Conservation (phyloP, 2,797 vertebrate species). For the Lutra lutra region DNA sequence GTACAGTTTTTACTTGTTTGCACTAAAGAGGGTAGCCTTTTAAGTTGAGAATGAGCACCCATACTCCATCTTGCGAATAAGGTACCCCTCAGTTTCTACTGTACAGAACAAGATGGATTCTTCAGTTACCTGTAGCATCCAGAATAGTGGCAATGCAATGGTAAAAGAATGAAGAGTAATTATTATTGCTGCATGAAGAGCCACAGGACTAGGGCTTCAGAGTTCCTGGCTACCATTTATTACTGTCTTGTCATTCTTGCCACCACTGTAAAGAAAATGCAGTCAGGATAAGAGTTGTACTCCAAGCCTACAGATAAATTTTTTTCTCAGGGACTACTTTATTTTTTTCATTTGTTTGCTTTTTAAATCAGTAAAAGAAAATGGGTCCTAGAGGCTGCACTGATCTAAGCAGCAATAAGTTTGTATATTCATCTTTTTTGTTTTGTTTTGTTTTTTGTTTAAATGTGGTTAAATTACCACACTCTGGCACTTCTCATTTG, state of each 20-base stretch:
- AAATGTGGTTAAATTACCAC: conserved; percentile 89
- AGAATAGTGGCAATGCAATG: conserved; percentile 58
- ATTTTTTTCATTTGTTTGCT: conserved; percentile 84
- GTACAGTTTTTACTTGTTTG: conserved; percentile 59
- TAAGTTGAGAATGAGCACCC: background rate
- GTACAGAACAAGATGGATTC: conserved; percentile 63
- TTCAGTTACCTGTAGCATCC: conserved; percentile 26
- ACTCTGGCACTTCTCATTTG: conserved; percentile 89
- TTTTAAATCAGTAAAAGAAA: conserved; percentile 93
- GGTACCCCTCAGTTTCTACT: conserved; percentile 69
- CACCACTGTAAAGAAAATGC: conserved; percentile 46
- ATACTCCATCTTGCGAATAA: background rate
- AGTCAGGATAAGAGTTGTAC: conserved; percentile 39
- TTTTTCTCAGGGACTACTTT: conserved; percentile 94
- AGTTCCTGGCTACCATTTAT: background rate
- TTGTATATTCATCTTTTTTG: conserved; percentile 84
- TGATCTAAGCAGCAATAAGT: conserved; percentile 89
- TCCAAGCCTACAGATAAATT: background rate
- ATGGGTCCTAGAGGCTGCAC: conserved; percentile 90
- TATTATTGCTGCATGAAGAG: conserved; percentile 26
- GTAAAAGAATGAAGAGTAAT: conserved; percentile 64
- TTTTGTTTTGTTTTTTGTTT: conserved; percentile 56
- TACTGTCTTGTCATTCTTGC: conserved; percentile 33
- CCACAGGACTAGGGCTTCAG: conserved; percentile 35
- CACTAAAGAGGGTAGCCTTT: background rate